phyloP scores from a whole-genome alignment of 2,113 vertebrate species.

The Oceanites oceanicus region DNA sequence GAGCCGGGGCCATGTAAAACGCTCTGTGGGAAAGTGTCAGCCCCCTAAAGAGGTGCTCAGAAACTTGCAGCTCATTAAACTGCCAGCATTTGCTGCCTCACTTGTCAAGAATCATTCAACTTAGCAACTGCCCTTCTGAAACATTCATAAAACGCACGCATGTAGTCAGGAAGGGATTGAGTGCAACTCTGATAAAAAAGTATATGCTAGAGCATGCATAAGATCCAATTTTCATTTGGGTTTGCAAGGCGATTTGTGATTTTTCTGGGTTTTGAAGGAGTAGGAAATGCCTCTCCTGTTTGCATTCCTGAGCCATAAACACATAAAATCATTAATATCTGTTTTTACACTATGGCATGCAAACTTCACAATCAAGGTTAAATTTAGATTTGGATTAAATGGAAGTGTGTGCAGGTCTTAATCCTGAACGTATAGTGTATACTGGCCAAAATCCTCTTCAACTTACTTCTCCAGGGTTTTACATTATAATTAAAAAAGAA shows the following conservation, averaged over 20 bases:
- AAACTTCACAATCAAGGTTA: not conserved
- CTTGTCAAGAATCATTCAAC: constrained; percentile 81
- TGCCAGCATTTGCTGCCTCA: constrained; percentile 84
- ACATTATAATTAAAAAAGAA: not conserved
- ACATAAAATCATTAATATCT: not conserved
- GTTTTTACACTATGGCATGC: not conserved
- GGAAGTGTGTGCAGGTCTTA: not conserved
- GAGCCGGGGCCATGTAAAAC: constrained; percentile 73
- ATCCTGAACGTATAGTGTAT: not conserved
- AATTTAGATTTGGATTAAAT: not conserved
- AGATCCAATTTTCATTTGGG: not conserved
- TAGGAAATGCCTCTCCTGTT: not conserved
- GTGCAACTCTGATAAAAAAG: not conserved
- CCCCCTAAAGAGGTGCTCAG: constrained; percentile 82
- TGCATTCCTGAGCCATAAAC: not conserved
- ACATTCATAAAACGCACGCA: constrained; percentile 67
- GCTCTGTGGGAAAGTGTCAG: constrained; percentile 86
- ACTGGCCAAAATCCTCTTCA: not conserved
- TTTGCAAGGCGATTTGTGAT: not conserved
- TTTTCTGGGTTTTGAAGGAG: not conserved
- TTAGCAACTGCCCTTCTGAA: constrained; percentile 72
- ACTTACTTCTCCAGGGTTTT: not conserved
- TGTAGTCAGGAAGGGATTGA: not conserved
- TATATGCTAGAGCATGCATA: not conserved
- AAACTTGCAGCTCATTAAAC: constrained; percentile 82